These are phyloP conservation scores for Centropus bengalensis DNA, from an alignment of 2,113 vertebrate species.

Conservation along the genomic window DNA sequence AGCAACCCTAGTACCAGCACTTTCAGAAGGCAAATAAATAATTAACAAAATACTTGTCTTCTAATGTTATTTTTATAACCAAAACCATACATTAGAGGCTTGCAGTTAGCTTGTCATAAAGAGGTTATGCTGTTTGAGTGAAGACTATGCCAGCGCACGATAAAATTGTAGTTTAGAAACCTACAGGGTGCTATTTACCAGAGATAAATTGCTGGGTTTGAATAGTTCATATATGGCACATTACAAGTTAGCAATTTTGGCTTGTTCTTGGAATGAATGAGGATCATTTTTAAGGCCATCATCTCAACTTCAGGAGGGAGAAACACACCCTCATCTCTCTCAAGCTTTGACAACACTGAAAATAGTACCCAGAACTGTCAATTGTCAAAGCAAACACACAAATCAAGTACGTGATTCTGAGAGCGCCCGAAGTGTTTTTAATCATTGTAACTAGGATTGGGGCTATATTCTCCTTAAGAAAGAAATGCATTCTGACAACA, in stretches of 20 bases:
- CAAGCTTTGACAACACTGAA: neutral
- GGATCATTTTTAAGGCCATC: neutral
- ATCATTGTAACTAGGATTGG: neutral
- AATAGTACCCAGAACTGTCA: neutral
- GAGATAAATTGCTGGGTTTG: neutral
- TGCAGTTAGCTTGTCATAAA: neutral
- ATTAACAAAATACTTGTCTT: too few relatives aligned
- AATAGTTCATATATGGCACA: neutral
- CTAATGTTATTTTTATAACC: neutral
- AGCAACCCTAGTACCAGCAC: neutral
- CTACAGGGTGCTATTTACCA: neutral
- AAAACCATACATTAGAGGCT: neutral
- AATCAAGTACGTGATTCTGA: neutral
- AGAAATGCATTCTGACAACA: neutral
- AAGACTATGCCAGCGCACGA: neutral
- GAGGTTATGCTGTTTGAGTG: neutral
- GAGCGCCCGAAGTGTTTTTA: neutral
- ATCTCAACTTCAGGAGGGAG: neutral
- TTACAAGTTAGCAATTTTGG: neutral
- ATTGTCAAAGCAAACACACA: neutral
- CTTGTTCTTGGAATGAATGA: neutral
- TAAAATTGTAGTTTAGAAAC: constrained; percentile 12
- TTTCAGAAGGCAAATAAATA: neutral
- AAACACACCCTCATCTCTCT: neutral
- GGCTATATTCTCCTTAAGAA: neutral